Evolutionary conservation across 2,113 vertebrate genomes (phyloP).

Genomic region (Varanus salvator): DNA sequence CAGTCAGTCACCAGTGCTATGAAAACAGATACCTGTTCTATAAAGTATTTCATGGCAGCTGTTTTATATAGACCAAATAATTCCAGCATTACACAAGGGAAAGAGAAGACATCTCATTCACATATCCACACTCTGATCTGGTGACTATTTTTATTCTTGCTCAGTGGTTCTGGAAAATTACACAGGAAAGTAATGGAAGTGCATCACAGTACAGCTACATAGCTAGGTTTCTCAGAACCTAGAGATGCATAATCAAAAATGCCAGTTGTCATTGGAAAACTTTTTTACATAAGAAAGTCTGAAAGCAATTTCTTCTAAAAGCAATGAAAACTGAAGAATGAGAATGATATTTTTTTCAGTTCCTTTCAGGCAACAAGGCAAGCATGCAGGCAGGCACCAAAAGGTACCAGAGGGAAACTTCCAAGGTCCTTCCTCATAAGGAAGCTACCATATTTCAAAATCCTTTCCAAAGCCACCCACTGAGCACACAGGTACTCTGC

Average conservation of each 20-base stretch:
- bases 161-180: background rate
- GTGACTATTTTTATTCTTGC: background rate
- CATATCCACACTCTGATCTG: background rate
- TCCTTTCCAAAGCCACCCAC: background rate
- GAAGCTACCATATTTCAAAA: background rate
- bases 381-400: background rate
- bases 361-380: background rate
- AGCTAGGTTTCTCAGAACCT: background rate
- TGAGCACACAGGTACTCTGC: background rate
- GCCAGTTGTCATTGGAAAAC: background rate
- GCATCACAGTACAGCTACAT: background rate
- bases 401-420: background rate
- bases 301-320: no score
- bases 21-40: constrained; percentile 5
- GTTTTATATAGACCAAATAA: constrained; percentile 29
- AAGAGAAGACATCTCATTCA: background rate
- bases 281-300: background rate
- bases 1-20: constrained; percentile 9
- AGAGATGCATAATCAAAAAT: background rate
- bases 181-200: background rate
- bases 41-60: constrained; percentile 26
- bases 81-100: constrained; percentile 15
- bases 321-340: background rate
- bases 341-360: background rate
- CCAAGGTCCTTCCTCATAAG: background rate